Evolutionary conservation across 2,113 vertebrate genomes (phyloP).

Genomic region (Triplophysa dalaica): DNA sequence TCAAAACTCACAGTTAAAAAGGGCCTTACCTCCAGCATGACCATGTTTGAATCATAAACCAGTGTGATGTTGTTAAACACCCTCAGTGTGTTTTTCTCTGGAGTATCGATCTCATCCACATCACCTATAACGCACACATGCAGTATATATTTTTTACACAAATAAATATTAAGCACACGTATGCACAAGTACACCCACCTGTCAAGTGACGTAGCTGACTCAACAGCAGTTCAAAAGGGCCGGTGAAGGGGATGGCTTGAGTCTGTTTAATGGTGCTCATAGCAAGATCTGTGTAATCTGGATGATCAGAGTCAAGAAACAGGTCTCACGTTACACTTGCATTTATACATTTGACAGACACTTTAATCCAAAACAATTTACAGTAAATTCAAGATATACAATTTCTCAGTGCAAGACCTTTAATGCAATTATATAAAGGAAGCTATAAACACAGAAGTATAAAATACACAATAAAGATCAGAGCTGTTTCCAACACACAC

Average conservation of each 20-base stretch:
- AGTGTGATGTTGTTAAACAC: slow-evolving; percentile 92
- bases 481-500: neutral
- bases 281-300: slow-evolving; percentile 92
- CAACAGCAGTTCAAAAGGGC: slow-evolving; percentile 85
- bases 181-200: slow-evolving; percentile 59
- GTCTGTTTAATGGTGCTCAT: slow-evolving; percentile 96
- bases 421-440: neutral
- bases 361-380: too few relatives aligned
- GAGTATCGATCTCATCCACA: slow-evolving; percentile 91
- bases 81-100: slow-evolving; percentile 87
- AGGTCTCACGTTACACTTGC: neutral
- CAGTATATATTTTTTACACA: neutral
- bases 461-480: neutral
- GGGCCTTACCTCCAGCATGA: slow-evolving; percentile 86
- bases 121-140: slow-evolving; percentile 76
- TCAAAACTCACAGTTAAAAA: too few relatives aligned
- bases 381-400: too few relatives aligned
- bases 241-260: slow-evolving; percentile 89
- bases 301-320: neutral
- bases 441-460: neutral
- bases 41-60: slow-evolving; percentile 88
- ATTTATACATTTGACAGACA: too few relatives aligned
- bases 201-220: slow-evolving; percentile 88
- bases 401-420: too few relatives aligned
- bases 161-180: neutral